Conservation (phyloP, 30 jellyfish, hydroid and myxozoan genomes). For the Catostylus mosaicus region DNA sequence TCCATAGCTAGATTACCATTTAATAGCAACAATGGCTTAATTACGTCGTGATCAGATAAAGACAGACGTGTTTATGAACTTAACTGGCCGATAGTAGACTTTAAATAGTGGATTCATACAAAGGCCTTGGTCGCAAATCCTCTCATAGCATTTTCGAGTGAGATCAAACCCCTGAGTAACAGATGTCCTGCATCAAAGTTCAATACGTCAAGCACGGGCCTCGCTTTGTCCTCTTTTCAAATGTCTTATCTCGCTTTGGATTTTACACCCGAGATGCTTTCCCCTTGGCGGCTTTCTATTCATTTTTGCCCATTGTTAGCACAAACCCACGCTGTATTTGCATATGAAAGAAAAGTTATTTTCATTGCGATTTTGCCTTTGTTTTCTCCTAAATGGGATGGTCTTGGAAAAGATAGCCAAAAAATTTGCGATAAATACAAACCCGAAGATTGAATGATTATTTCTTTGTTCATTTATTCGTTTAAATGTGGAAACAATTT, state of each 20-base stretch:
- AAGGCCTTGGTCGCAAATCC: constrained; percentile 3
- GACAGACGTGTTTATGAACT: neutral
- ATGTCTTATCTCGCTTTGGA: constrained; percentile 48
- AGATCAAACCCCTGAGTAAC: constrained; percentile 42
- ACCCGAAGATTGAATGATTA: neutral
- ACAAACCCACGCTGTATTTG: constrained; percentile 57
- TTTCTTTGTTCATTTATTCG: neutral
- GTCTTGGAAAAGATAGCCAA: neutral
- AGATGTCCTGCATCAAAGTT: constrained; percentile 27
- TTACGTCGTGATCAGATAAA: neutral
- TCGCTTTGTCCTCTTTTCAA: constrained; percentile 40
- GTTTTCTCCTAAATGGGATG: neutral
- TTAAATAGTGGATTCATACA: constrained; percentile 1
- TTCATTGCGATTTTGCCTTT: constrained; percentile 1
- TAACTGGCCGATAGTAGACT: neutral
- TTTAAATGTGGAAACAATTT: neutral
- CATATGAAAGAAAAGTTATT: constrained; percentile 35
- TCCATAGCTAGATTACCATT: neutral
- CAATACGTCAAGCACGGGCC: constrained; percentile 16
- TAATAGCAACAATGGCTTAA: too few species aligned
- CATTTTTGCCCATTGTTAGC: constrained; percentile 7
- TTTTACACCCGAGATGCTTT: constrained; percentile 37
- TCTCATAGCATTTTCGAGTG: neutral
- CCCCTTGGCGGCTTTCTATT: constrained; percentile 48
- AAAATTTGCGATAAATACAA: neutral